phyloP scores from a whole-genome alignment of 35 echinoderm and acorn worm species.

The Apostichopus californicus region DNA sequence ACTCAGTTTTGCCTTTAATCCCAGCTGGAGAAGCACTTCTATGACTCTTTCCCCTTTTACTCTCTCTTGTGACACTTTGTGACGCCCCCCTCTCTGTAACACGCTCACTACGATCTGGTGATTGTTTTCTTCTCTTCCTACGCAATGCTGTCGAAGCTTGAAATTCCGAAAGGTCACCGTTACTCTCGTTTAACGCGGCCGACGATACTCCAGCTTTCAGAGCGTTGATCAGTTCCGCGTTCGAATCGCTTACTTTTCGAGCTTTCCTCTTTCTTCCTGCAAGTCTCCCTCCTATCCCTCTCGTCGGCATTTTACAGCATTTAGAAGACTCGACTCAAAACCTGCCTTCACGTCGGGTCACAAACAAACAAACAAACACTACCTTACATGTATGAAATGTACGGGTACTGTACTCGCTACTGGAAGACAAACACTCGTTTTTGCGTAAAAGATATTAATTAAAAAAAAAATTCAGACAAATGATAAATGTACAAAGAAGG shows the following conservation, averaged over 20 bases:
- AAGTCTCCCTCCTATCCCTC: neutral
- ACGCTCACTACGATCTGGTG: neutral
- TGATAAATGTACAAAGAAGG: no score
- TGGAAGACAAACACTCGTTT: no score
- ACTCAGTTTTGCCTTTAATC: neutral
- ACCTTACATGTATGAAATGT: neutral
- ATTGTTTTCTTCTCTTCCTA: slow-evolving; percentile 2
- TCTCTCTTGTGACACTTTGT: neutral
- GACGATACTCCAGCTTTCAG: slow-evolving; percentile 5
- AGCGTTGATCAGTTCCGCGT: slow-evolving; percentile 13
- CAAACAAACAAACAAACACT: neutral
- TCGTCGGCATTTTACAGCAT: slow-evolving; percentile 19
- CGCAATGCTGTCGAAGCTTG: neutral
- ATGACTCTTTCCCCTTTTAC: neutral
- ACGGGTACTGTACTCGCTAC: neutral
- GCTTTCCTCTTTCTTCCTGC: slow-evolving; percentile 3
- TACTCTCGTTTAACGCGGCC: neutral
- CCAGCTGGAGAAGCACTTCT: neutral
- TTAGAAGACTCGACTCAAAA: neutral
- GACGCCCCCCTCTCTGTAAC: neutral
- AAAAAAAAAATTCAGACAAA: no score
- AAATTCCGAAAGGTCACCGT: slow-evolving; percentile 3
- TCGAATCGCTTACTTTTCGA: neutral
- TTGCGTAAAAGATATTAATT: no score
- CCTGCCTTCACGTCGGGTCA: neutral